Evolutionary conservation across 2,797 vertebrate genomes (phyloP).

Genomic region (Etheostoma perlongum): DNA sequence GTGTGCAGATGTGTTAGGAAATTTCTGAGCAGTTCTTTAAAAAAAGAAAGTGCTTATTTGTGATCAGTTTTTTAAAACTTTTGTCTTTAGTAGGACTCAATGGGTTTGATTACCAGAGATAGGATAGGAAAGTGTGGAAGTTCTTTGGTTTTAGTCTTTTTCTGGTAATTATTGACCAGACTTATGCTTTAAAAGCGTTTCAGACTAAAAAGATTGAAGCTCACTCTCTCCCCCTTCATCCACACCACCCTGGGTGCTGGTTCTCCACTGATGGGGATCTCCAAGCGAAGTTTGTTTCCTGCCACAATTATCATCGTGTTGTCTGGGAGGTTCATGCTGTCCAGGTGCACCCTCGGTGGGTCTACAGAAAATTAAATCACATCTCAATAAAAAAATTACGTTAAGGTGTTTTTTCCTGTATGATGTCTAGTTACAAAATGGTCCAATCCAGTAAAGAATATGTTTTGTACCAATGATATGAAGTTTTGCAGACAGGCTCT

Average conservation of each 20-base stretch:
- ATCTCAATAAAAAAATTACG: not conserved
- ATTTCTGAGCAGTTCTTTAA: not conserved
- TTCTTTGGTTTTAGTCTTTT: not conserved
- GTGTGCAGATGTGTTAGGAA: not conserved
- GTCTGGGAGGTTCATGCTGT: constrained; percentile 90
- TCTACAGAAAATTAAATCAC: constrained; percentile 79
- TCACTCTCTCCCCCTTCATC: constrained; percentile 97
- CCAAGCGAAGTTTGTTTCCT: constrained; percentile 95
- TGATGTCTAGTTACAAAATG: not conserved
- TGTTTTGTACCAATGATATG: constrained; percentile 91
- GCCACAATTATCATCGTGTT: constrained; percentile 95
- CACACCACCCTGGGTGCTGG: constrained; percentile 94
- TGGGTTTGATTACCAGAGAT: not conserved
- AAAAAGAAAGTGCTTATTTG: not conserved
- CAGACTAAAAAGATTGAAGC: constrained; percentile 16
- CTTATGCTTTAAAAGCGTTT: not conserved
- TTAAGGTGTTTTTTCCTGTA: not conserved
- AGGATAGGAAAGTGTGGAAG: not conserved
- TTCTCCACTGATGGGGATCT: constrained; percentile 95
- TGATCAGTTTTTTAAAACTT: not conserved
- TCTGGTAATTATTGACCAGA: not conserved
- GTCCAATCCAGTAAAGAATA: not conserved
- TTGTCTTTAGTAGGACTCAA: not conserved
- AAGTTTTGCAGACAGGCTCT: constrained; percentile 91
- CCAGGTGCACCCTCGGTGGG: constrained; percentile 93